phyloP scores from a whole-genome alignment of 2,888 invertebrate species.

The Perizoma flavofasciatum region DNA sequence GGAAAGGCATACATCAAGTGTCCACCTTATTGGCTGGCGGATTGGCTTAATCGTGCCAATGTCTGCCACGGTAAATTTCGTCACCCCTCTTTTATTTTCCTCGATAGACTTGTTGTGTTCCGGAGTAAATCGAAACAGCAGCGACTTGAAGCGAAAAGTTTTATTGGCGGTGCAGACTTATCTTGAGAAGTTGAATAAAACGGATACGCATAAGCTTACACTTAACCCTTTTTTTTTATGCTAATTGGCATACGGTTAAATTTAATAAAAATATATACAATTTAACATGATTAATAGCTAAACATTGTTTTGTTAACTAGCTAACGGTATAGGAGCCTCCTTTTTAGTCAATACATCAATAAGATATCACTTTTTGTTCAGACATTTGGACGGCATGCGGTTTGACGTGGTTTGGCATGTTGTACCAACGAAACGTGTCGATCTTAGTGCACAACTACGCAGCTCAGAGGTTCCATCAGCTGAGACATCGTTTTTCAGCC shows the following conservation, averaged over 20 bases:
- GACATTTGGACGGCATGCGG: conserved; percentile 35
- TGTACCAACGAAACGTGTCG: conserved; percentile 52
- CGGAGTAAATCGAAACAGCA: conserved; percentile 12
- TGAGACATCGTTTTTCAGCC: no score
- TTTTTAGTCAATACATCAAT: conserved; percentile 75
- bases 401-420: conserved; percentile 53
- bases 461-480: conserved; percentile 7
- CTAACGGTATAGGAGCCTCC: conserved; percentile 64
- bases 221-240: no score
- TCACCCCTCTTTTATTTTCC: conserved; percentile 48
- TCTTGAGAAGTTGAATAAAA: no score
- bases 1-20: conserved; percentile 82
- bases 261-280: conserved; percentile 17
- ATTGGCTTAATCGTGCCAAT: conserved; percentile 76
- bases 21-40: conserved; percentile 78
- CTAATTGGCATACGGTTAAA: no score
- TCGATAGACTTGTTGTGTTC: conserved; percentile 29
- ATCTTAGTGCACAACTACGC: conserved; percentile 13
- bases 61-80: conserved; percentile 62
- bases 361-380: conserved; percentile 71
- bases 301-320: conserved; percentile 71
- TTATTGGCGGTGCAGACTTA: no score
- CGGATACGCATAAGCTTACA: no score
- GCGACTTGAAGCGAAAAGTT: not conserved
- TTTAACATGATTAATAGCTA: conserved; percentile 63